Conservation (phyloP, 2,797 vertebrate species). For the Peromyscus aztecus region DNA sequence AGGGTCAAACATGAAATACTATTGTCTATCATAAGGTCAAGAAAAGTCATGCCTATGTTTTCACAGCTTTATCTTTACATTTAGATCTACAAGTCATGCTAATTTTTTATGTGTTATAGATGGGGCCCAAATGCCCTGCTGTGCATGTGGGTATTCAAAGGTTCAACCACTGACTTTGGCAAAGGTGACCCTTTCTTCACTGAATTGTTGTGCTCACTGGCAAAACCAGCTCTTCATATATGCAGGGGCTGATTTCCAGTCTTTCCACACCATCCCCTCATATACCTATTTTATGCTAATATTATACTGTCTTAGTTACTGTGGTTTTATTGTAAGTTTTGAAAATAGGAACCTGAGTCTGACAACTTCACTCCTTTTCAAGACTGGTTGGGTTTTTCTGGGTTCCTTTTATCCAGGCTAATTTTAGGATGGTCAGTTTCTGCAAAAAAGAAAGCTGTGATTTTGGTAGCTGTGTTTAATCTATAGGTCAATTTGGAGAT, state of each 20-base stretch:
- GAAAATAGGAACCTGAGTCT: background rate
- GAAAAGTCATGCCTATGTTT: background rate
- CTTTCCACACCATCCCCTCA: background rate
- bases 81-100: background rate
- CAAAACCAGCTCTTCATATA: background rate
- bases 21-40: background rate
- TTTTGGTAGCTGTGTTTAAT: background rate
- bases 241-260: background rate
- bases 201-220: background rate
- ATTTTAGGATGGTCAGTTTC: background rate
- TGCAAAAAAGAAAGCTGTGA: background rate
- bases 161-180: background rate
- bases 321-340: background rate
- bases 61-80: background rate
- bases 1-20: background rate
- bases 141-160: background rate
- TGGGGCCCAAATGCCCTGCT: background rate
- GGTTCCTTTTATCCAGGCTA: background rate
- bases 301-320: constrained; percentile 6
- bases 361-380: background rate
- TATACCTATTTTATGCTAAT: background rate
- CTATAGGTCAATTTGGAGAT: background rate
- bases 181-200: background rate
- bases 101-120: background rate
- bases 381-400: background rate